phyloP scores from a whole-genome alignment of 2,797 vertebrate species.

The Gallinago solitaria region DNA sequence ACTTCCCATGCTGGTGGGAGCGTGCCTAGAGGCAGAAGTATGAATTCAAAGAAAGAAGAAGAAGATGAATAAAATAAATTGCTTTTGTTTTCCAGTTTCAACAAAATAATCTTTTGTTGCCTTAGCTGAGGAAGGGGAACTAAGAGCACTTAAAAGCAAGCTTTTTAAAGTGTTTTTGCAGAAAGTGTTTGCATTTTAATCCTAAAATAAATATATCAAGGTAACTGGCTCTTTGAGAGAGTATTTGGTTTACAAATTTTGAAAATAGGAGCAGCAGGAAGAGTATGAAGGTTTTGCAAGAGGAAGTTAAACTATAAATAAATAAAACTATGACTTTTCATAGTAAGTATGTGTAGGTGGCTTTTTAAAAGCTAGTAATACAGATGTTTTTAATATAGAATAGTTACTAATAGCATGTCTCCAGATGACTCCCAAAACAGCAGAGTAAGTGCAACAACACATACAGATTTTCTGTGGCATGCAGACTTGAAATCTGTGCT shows the following conservation, averaged over 20 bases:
- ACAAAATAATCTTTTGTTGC: background rate
- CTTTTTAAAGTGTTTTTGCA: background rate
- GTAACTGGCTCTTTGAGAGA: background rate
- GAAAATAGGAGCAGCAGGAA: background rate
- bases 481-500: background rate
- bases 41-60: background rate
- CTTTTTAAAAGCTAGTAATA: background rate
- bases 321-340: background rate
- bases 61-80: background rate
- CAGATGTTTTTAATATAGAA: background rate
- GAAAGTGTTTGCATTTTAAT: background rate
- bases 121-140: background rate
- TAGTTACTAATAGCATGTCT: background rate
- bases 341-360: background rate
- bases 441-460: background rate
- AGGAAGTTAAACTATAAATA: background rate
- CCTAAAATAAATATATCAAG: background rate
- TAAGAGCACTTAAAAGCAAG: background rate
- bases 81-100: background rate
- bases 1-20: background rate
- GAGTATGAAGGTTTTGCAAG: background rate
- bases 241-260: background rate
- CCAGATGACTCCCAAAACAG: background rate
- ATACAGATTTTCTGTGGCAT: background rate
- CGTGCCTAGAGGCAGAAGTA: background rate